Conservation (phyloP, 2,888 invertebrate genomes). For the Frankliniella intonsa region DNA sequence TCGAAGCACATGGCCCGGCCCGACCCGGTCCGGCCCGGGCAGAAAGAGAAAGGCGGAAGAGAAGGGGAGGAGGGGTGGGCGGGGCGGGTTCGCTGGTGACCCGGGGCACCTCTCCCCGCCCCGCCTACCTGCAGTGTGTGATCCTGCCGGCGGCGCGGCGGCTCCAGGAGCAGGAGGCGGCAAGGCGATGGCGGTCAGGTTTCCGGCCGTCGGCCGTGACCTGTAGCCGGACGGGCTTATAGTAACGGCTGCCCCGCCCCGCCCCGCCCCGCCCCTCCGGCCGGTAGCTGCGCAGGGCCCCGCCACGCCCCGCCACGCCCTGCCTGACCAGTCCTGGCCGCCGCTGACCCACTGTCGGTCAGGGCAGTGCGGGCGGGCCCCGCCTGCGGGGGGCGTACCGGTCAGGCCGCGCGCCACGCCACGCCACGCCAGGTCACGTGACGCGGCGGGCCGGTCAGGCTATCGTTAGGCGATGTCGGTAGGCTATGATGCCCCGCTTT, state of each 20-base stretch:
- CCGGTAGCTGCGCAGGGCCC: not conserved
- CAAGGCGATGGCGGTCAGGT: not conserved
- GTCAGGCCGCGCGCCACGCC: not conserved
- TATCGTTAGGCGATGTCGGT: not conserved
- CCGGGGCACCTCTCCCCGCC: not conserved
- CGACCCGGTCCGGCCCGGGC: not conserved
- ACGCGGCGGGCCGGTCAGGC: not conserved
- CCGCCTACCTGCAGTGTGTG: not conserved
- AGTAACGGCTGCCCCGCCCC: not conserved
- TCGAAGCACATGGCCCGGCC: not conserved
- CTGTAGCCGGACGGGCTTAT: not conserved
- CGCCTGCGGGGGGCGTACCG: not conserved
- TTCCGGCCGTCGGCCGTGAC: not conserved
- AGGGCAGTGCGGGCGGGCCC: not conserved
- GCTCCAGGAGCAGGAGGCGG: no score
- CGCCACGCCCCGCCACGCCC: not conserved
- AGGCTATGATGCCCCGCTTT: not conserved
- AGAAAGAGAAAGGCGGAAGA: not conserved
- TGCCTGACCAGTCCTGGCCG: conserved; percentile 13
- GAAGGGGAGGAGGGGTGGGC: not conserved
- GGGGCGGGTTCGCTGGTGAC: not conserved
- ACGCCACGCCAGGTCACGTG: not conserved
- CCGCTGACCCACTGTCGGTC: conserved; percentile 16
- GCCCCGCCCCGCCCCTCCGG: not conserved
- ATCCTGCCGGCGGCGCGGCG: not conserved